phyloP scores from a whole-genome alignment of 2,888 invertebrate species.

The Eumacrocentrus americanus region DNA sequence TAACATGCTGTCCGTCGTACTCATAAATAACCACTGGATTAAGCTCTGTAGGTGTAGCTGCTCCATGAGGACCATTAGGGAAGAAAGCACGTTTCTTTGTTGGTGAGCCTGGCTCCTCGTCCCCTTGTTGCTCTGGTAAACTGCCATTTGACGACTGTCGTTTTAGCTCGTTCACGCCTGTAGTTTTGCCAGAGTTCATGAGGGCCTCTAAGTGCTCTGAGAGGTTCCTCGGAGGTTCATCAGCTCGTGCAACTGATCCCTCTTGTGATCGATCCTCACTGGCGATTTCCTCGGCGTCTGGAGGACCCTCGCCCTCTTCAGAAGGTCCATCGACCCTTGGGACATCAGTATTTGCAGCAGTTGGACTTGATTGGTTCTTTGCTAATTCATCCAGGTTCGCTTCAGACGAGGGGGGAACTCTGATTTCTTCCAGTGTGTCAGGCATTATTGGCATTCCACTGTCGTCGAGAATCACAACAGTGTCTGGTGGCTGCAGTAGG shows the following conservation, averaged over 20 bases:
- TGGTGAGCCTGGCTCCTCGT: constrained; percentile 33
- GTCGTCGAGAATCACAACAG: constrained; percentile 47
- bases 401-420: neutral
- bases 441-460: constrained; percentile 46
- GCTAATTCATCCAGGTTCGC: neutral
- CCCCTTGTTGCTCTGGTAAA: constrained; percentile 40
- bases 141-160: constrained; percentile 45
- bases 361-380: constrained; percentile 7
- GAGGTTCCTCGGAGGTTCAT: constrained; percentile 45
- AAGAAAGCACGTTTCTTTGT: constrained; percentile 41
- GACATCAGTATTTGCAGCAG: neutral
- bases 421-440: neutral
- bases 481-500: constrained; percentile 46
- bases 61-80: constrained; percentile 37
- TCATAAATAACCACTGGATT: constrained; percentile 45
- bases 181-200: constrained; percentile 41
- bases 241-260: constrained; percentile 27
- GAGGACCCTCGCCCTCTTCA: neutral
- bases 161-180: constrained; percentile 42
- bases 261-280: constrained; percentile 33
- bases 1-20: constrained; percentile 39
- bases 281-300: constrained; percentile 26
- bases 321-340: neutral
- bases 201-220: constrained; percentile 51
- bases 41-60: constrained; percentile 35